Evolutionary conservation across 2,797 vertebrate species (phyloP).

Genomic region (Siniperca obscura): DNA sequence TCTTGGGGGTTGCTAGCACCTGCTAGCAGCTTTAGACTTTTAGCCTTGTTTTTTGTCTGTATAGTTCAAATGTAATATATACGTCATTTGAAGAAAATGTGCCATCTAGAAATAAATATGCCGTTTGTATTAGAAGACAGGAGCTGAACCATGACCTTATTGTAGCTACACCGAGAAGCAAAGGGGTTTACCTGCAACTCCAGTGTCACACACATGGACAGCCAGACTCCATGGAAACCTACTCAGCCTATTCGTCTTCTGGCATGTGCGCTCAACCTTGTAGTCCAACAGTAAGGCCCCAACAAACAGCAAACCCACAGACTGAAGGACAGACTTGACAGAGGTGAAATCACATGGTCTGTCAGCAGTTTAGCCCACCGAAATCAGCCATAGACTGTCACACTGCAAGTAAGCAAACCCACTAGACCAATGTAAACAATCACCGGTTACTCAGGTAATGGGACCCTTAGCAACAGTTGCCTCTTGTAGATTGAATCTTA

Average conservation of each 20-base stretch:
- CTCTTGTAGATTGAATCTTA: slow-evolving; percentile 67
- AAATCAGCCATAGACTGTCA: slow-evolving; percentile 32
- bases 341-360: slow-evolving; percentile 42
- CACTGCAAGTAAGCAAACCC: slow-evolving; percentile 45
- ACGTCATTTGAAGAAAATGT: not conserved
- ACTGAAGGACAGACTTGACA: slow-evolving; percentile 23
- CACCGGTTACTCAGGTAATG: slow-evolving; percentile 78
- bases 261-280: slow-evolving; percentile 51
- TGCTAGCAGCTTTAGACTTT: not conserved
- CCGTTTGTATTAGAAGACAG: not conserved
- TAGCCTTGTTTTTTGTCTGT: not conserved
- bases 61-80: not conserved
- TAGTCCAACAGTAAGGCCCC: slow-evolving; percentile 32
- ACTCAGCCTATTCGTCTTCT: slow-evolving; percentile 43
- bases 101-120: not conserved
- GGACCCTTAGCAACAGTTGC: slow-evolving; percentile 81
- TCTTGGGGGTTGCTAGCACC: not conserved
- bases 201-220: slow-evolving; percentile 44
- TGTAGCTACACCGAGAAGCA: slow-evolving; percentile 19
- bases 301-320: slow-evolving; percentile 33
- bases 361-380: slow-evolving; percentile 44
- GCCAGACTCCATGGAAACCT: slow-evolving; percentile 41
- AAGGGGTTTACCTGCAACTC: slow-evolving; percentile 59
- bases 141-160: slow-evolving; percentile 30
- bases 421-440: slow-evolving; percentile 73